These are phyloP conservation scores for Unio delphinus DNA, from an alignment of 2,888 invertebrate species.

Conservation along the genomic window DNA sequence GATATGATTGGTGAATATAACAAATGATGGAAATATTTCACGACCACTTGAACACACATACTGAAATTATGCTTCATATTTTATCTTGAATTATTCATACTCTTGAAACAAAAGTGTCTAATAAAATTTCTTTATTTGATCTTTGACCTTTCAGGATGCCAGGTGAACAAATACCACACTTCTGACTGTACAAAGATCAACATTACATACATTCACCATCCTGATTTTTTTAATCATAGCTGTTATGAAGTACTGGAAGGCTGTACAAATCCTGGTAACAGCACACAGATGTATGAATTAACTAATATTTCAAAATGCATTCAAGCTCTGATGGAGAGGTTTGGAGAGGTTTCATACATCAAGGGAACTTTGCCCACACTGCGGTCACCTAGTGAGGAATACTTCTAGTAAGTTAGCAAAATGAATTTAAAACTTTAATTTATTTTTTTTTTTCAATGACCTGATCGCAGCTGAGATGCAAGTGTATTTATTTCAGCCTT, in stretches of 20 bases:
- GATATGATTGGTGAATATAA: too few species aligned
- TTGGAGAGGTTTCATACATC: conserved; percentile 25
- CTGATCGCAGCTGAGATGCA: too few species aligned
- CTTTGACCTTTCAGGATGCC: conserved; percentile 39
- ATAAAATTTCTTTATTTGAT: too few species aligned
- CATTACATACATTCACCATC: conserved; percentile 28
- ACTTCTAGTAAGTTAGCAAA: conserved; percentile 59
- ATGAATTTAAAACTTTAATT: background rate
- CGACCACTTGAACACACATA: too few species aligned
- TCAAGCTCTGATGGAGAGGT: conserved; percentile 16
- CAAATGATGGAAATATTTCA: too few species aligned
- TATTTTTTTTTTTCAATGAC: background rate
- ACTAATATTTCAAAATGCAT: conserved; percentile 22
- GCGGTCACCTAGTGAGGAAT: conserved; percentile 60
- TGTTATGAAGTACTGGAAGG: conserved; percentile 15
- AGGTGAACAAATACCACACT: conserved; percentile 47
- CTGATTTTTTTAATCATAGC: conserved; percentile 12
- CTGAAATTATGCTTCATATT: too few species aligned
- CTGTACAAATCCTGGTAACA: conserved; percentile 18
- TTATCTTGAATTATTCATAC: too few species aligned
- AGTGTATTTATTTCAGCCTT: too few species aligned
- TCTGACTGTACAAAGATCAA: conserved; percentile 52
- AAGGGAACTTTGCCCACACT: conserved; percentile 21
- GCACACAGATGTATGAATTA: background rate
- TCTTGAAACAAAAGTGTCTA: too few species aligned